Base-by-base conservation (phyloP, 2,113 vertebrate species). In the Junco hyemalis region DNA sequence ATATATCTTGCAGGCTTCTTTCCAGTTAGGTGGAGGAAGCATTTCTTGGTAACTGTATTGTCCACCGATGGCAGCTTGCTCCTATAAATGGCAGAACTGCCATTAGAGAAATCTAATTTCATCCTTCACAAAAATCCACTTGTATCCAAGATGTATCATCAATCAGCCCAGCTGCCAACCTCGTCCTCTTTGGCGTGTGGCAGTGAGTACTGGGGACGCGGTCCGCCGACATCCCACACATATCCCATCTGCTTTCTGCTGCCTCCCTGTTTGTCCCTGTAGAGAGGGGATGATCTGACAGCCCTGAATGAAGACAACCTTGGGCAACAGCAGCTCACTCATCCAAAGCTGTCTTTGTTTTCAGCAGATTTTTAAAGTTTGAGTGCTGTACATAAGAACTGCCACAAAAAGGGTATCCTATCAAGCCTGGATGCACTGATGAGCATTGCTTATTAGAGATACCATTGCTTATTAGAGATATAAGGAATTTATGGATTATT, bases 31-130 rank as follows among this genome's bases (percentile, higher is more conserved):
- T 21, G n/a, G 23, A 86, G 45, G 36, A 74, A 81, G 29, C 65
- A 57, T 87, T 89, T 96, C 78, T 79, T 92, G 89, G 61, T 88
- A 93, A 40, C n/a, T 24, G 31, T 31, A 15, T 81, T 89, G 79
- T 72, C n/a, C 31, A 38, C 40, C 19, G 18, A 74, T 70, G 61
- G 48, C 84, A 91, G 61, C 40, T 84, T 91, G 48, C 72, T 96
- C 61, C 61, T 72, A 42, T 82, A 92, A 95, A 72, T 87, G 61
- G 74, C 70, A 61, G 47, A 80, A 29, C 53, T 97, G 63, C 66
- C 73, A 70, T 76, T 50, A 92, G 18, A 85, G 66, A 77, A 84
- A 92, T 72, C 21, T 69, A 20, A 94, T 95, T 72, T 77, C 12
- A 24, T 82, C 26, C 22, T 15, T 81, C 45, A 76, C 70, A 86